Conservation (phyloP, 2,888 invertebrate species). For the Copidosoma aretas region DNA sequence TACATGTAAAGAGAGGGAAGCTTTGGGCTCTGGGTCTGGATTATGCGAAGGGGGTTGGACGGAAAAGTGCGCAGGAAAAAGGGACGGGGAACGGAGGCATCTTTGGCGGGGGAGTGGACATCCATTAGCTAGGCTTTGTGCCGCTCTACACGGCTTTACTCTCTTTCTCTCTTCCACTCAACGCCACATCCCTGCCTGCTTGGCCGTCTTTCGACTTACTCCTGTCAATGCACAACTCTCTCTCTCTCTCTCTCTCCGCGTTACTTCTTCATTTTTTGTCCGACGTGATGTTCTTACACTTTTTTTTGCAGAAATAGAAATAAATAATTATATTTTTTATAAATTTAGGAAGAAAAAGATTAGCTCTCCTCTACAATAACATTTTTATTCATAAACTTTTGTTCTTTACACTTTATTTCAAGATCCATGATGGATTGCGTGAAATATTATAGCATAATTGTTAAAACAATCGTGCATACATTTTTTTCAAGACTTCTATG, state of each 20-base stretch:
- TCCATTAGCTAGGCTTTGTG: constrained; percentile 61
- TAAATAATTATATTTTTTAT: too few relatives aligned
- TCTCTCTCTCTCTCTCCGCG: background rate
- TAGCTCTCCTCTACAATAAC: too few relatives aligned
- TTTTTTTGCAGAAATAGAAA: too few relatives aligned
- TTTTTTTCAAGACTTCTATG: too few relatives aligned
- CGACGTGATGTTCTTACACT: too few relatives aligned
- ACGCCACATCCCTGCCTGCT: background rate
- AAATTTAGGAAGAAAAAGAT: too few relatives aligned
- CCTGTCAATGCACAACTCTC: background rate
- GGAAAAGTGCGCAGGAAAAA: background rate
- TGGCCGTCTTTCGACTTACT: constrained; percentile 27
- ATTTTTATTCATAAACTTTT: too few relatives aligned
- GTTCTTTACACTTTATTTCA: too few relatives aligned
- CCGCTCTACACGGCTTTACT: constrained; percentile 35
- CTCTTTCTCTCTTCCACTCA: constrained; percentile 9
- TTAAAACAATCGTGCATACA: too few relatives aligned
- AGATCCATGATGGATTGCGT: too few relatives aligned
- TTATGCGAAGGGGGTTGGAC: constrained; percentile 39
- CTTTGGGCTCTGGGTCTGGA: constrained; percentile 26
- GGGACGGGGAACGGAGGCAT: constrained; percentile 48
- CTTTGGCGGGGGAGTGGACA: constrained; percentile 59
- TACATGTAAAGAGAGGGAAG: too few relatives aligned
- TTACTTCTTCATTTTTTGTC: background rate
- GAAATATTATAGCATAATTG: too few relatives aligned